A percentile compares a stretch with the other conserved stretches of the same genome.
Evolutionary conservation across 2,797 vertebrate species (phyloP).

Genomic region (Spinibarbus caldwelli): DNA sequence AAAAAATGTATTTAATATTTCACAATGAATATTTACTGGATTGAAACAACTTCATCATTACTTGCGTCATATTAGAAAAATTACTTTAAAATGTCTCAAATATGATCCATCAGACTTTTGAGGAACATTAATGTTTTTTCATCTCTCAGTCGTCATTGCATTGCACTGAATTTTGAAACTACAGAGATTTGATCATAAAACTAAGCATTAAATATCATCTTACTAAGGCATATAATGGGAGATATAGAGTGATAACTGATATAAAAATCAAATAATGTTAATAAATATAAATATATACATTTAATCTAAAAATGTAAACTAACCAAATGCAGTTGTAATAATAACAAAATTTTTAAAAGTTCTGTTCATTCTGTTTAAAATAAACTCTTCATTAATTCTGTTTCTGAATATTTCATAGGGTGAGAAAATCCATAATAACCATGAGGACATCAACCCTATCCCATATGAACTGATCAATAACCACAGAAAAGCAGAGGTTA

Average conservation of each 20-base stretch:
- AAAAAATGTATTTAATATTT: neutral
- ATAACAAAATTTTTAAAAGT: too few species aligned
- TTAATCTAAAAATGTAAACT: too few species aligned
- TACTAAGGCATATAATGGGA: neutral
- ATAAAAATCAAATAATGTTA: too few species aligned
- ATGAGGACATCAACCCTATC: slow-evolving; percentile 48
- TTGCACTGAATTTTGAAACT: neutral
- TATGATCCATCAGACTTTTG: neutral
- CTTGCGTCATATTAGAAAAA: too few species aligned
- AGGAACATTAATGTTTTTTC: neutral
- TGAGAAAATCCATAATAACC: slow-evolving; percentile 24
- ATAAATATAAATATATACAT: neutral
- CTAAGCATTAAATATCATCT: neutral
- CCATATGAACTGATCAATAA: slow-evolving; percentile 65
- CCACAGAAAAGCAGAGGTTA: slow-evolving; percentile 62
- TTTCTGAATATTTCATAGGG: slow-evolving; percentile 20
- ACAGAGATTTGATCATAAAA: too few species aligned
- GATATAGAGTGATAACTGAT: neutral
- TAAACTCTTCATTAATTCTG: neutral
- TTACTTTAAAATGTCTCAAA: neutral
- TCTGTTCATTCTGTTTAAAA: neutral
- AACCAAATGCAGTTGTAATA: too few species aligned
- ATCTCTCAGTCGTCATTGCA: neutral
- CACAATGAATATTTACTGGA: too few species aligned
- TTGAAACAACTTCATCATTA: too few species aligned